Conservation (phyloP, 2,888 invertebrate genomes). For the Heterodera filipjevi region DNA sequence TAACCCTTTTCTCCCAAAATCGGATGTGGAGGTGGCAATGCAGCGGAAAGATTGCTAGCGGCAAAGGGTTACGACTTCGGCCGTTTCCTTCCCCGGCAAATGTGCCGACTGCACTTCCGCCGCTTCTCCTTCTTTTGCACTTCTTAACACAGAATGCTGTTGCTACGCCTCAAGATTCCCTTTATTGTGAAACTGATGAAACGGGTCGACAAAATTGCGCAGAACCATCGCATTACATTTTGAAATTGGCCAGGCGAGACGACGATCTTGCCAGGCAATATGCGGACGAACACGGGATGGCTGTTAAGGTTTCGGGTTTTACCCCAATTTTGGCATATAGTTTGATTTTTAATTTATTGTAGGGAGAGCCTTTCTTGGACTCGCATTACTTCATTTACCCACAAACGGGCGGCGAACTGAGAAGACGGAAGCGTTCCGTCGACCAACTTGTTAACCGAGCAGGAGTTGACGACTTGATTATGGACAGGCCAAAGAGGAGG, state of each 20-base stretch:
- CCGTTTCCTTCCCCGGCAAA: background rate
- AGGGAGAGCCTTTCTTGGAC: constrained; percentile 62
- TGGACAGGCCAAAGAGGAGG: constrained; percentile 49
- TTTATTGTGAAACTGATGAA: constrained; percentile 32
- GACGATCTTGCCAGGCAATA: constrained; percentile 58
- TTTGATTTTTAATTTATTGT: constrained; percentile 12
- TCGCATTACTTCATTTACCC: constrained; percentile 62
- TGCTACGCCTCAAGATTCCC: constrained; percentile 41
- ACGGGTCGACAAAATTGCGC: constrained; percentile 32
- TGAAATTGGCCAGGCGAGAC: constrained; percentile 58
- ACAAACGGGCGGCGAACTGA: constrained; percentile 39
- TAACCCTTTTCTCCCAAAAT: background rate
- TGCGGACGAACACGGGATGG: constrained; percentile 59
- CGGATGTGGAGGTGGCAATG: constrained; percentile 11
- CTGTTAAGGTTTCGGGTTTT: constrained; percentile 47
- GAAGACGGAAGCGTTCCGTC: constrained; percentile 52
- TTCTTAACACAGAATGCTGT: constrained; percentile 4
- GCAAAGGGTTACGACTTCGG: background rate
- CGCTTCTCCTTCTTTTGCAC: constrained; percentile 12
- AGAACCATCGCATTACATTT: constrained; percentile 52
- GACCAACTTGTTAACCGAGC: constrained; percentile 47
- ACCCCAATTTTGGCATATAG: too few relatives aligned
- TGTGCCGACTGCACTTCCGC: background rate
- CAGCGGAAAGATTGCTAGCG: background rate
- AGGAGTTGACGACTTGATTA: constrained; percentile 49